These are phyloP conservation scores for Acanthochromis polyacanthus DNA, from an alignment of 2,113 vertebrate genomes.

Conservation along the genomic window DNA sequence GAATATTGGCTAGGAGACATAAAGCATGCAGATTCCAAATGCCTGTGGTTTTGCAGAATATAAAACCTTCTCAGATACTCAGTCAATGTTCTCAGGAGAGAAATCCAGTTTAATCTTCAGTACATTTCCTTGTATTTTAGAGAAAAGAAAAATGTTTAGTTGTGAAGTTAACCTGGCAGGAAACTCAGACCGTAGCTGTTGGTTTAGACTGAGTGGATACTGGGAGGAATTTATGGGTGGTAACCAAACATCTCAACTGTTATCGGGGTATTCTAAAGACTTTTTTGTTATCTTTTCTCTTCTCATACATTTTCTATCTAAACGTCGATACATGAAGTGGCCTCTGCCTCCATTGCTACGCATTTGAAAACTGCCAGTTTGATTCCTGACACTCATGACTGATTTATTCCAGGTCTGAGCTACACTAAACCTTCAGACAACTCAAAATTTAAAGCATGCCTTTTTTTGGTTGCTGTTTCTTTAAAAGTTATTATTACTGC, in stretches of 20 bases:
- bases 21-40: conserved; percentile 74
- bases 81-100: conserved; percentile 48
- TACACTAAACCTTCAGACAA: neutral
- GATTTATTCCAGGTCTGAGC: conserved; percentile 22
- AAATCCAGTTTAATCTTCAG: conserved; percentile 55
- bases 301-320: conserved; percentile 3
- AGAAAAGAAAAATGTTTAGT: conserved; percentile 27
- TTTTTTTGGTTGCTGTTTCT: conserved; percentile 13
- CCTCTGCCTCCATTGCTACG: conserved; percentile 30
- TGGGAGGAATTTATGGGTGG: neutral
- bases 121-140: conserved; percentile 45
- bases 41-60: conserved; percentile 51
- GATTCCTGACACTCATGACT: conserved; percentile 19
- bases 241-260: neutral
- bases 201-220: conserved; percentile 8
- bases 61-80: conserved; percentile 56
- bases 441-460: neutral
- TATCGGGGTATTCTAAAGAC: neutral
- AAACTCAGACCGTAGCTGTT: neutral
- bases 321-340: conserved; percentile 20
- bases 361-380: conserved; percentile 42
- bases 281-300: conserved; percentile 5
- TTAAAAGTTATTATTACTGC: conserved; percentile 1
- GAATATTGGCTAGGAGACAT: conserved; percentile 74
- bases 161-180: conserved; percentile 31